These are phyloP conservation scores for Neomorphus geoffroyi DNA, from an alignment of 2,797 vertebrate genomes.

Conservation along the genomic window DNA sequence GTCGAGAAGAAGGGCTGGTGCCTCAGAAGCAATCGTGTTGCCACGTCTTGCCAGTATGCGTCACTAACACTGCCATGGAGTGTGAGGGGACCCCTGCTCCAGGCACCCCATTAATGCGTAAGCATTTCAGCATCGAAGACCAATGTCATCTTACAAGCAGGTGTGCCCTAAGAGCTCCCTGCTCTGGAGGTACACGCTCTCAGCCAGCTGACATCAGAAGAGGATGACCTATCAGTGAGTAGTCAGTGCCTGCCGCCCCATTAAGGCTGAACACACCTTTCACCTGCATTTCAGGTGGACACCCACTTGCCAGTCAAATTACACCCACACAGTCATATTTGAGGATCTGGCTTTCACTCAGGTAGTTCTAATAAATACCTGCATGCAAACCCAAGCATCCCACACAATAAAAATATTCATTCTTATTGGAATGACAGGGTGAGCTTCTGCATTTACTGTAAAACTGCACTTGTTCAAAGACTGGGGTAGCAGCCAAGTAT, in stretches of 20 bases:
- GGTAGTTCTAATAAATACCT: neutral
- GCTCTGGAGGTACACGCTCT: neutral
- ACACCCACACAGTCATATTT: fast-evolving
- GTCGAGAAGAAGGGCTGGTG: neutral
- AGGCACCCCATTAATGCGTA: neutral
- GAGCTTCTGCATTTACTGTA: neutral
- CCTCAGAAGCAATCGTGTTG: neutral
- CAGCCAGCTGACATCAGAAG: neutral
- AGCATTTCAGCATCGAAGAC: neutral
- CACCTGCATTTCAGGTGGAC: neutral
- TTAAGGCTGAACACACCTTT: neutral
- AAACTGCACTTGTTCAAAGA: conserved; percentile 43
- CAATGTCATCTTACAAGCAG: neutral
- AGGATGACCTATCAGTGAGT: fast-evolving
- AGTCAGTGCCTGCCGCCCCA: neutral
- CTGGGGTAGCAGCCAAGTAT: neutral
- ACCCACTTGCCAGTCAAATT: neutral
- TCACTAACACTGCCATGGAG: neutral
- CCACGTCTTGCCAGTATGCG: neutral
- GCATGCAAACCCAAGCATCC: neutral
- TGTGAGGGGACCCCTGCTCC: neutral
- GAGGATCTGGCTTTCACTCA: neutral
- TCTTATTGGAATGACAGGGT: neutral
- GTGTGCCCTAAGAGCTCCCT: neutral
- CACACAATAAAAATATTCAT: neutral